phyloP scores from a whole-genome alignment of 2,888 invertebrate species.

The Litoditis marina region DNA sequence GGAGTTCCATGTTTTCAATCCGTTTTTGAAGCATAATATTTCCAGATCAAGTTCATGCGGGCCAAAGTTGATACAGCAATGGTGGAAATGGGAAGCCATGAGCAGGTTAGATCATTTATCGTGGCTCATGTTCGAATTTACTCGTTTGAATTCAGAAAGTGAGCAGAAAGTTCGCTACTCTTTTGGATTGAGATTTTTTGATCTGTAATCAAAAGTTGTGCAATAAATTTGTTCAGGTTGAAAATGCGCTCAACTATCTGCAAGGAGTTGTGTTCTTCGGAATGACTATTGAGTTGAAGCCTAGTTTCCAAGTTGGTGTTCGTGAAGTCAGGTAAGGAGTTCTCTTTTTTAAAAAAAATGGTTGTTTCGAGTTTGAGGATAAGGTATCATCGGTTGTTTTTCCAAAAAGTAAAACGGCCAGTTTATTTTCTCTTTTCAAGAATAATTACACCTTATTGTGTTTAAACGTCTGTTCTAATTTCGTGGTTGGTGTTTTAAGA shows the following conservation, averaged over 20 bases:
- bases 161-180: no score
- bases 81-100: constrained; percentile 96
- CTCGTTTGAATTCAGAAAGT: neutral
- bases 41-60: constrained; percentile 88
- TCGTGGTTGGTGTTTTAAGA: neutral
- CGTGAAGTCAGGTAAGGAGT: constrained; percentile 18
- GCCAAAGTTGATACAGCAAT: constrained; percentile 98
- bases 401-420: no score
- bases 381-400: no score
- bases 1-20: no score
- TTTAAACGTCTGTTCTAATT: no score
- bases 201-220: no score
- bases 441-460: no score
- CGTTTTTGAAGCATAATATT: no score
- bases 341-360: neutral
- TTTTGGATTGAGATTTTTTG: no score
- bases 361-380: no score
- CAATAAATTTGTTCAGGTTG: constrained; percentile 16
- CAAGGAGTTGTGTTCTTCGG: constrained; percentile 85
- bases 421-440: no score
- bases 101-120: constrained; percentile 69
- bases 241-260: constrained; percentile 80
- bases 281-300: constrained; percentile 31
- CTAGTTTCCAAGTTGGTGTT: constrained; percentile 38
- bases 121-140: neutral